Base-by-base conservation (phyloP, 2,797 vertebrate genomes). In the Pseudochirops cupreus region DNA sequence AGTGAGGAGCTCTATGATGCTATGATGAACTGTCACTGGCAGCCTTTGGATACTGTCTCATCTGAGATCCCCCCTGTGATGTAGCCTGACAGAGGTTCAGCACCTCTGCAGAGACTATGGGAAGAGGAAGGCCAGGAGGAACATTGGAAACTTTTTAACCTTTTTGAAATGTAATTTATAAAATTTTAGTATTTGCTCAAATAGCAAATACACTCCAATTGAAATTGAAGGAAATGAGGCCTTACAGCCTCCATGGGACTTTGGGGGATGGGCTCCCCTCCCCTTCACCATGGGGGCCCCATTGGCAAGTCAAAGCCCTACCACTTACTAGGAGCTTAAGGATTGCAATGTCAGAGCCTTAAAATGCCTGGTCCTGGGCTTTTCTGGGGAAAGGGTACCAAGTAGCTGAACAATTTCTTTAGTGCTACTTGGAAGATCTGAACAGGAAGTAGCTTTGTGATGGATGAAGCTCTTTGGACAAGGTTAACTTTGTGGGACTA, bases 1-100 rank as follows among this genome's bases (percentile, higher is more conserved):
- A 99, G 99, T 0, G 99, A 99, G 98, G 99, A 99, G 96, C 98
- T 99, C 90, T 99, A 99, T 0, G 99, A 99, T 0, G 99, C 99
- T 6, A 98, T 99, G 91, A 99, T 99, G 96, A 99, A 99, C 92
- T 99, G 99, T 97, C 99, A 99, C 82, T 99, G 99, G 99, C 99
- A 99, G 98, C 99, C 99, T 18, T 98, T 99, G 92, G 99, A 99
- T 95, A 98, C 98, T 0, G 99, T 98, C 33, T 98, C 98, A 0
- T 99, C 99, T 93, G 98, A 99, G 95, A 98, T 99, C 59, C 99
- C 99, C 1, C 98, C 99, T 0, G 94, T 98, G 95, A 96, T 99
- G 97, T 98, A 98, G 98, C 96, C 95, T 33, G 9, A 11, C 21
- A 87, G 52, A 52, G 52, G 74, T 39, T 46, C 9, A 39, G 67